A percentile compares a stretch with the other conserved stretches of the same genome.
These are phyloP conservation scores for Rhagologus leucostigma DNA, from an alignment of 2,113 vertebrate species.

Conservation along the genomic window DNA sequence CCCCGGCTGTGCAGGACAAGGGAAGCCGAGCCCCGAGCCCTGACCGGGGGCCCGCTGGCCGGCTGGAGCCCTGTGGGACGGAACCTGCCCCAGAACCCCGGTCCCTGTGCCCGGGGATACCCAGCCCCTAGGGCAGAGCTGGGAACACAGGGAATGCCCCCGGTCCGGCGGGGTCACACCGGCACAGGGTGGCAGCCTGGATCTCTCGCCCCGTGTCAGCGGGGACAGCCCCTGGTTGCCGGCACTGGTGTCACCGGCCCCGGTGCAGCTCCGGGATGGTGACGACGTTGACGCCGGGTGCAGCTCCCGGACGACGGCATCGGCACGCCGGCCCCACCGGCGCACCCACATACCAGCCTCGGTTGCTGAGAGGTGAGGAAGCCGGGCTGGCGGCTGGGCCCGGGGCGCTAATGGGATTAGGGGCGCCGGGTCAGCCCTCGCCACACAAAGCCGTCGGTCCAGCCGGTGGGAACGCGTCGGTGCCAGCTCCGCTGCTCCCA, in stretches of 20 bases:
- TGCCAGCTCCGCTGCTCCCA: neutral
- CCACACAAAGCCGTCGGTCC: conserved; percentile 21
- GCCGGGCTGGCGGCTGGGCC: conserved; percentile 37
- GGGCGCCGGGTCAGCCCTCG: conserved; percentile 30
- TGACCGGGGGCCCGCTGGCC: too few species aligned
- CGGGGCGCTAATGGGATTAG: conserved; percentile 63
- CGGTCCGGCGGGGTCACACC: rapidly evolving
- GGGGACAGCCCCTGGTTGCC: neutral
- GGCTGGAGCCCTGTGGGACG: neutral
- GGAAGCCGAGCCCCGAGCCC: neutral
- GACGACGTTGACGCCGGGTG: neutral
- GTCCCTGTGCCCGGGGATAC: neutral
- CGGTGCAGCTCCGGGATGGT: neutral
- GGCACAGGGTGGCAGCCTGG: rapidly evolving
- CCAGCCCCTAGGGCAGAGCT: neutral
- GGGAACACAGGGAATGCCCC: neutral
- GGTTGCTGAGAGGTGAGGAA: conserved; percentile 66
- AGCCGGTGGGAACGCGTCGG: neutral
- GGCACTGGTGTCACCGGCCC: neutral
- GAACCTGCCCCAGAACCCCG: neutral
- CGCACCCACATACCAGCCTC: conserved; percentile 62
- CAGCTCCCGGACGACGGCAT: conserved; percentile 31
- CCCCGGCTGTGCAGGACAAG: neutral
- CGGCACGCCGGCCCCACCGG: conserved; percentile 19
- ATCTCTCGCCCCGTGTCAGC: rapidly evolving